Conservation (phyloP, 2,797 vertebrate genomes). For the Cyprinodon diabolis region DNA sequence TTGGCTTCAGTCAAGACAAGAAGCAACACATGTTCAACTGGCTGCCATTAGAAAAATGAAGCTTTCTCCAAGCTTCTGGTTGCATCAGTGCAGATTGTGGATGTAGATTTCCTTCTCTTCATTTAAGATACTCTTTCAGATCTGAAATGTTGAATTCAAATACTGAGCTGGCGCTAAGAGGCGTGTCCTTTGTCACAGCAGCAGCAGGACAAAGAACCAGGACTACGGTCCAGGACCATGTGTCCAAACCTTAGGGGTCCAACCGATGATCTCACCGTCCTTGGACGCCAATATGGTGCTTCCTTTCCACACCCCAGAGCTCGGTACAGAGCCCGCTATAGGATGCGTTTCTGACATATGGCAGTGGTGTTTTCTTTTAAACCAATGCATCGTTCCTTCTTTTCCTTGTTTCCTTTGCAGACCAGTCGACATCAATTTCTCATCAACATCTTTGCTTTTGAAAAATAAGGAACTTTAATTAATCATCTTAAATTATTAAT, state of each 20-base stretch:
- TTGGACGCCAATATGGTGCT: constrained; percentile 70
- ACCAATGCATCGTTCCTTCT: constrained; percentile 27
- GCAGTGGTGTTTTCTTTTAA: constrained; percentile 35
- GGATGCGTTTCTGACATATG: constrained; percentile 60
- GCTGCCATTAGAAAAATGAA: constrained; percentile 24
- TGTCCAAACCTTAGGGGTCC: constrained; percentile 65
- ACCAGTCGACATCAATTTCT: neutral
- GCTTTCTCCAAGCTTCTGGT: constrained; percentile 9
- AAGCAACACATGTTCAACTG: constrained; percentile 35
- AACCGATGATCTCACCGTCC: constrained; percentile 64
- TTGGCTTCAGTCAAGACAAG: constrained; percentile 14
- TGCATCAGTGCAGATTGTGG: constrained; percentile 6
- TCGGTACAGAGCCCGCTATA: constrained; percentile 40
- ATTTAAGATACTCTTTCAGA: constrained; percentile 36
- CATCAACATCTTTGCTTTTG: neutral
- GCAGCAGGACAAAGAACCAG: constrained; percentile 48
- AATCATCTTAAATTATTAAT: no score
- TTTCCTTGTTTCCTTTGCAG: constrained; percentile 29
- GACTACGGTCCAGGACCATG: constrained; percentile 64
- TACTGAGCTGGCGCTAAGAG: constrained; percentile 30
- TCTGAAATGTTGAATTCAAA: constrained; percentile 37
- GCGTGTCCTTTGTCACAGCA: constrained; percentile 48
- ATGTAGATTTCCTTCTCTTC: constrained; percentile 15
- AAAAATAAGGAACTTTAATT: no score
- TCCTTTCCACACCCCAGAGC: constrained; percentile 59